phyloP scores from a whole-genome alignment of 1,140 invertebrate genomes.

The Apocrypta bakeri region DNA sequence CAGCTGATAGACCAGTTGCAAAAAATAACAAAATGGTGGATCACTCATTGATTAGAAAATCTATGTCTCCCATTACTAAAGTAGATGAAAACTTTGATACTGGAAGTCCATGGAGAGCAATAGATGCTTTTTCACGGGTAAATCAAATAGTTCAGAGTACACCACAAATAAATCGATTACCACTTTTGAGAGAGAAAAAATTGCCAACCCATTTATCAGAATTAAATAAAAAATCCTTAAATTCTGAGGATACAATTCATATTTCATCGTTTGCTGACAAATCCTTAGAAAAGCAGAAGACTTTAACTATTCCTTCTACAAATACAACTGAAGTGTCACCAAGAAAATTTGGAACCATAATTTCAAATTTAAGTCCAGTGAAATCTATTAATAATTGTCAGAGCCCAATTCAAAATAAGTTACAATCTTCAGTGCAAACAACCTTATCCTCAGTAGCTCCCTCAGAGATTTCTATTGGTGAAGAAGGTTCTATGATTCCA shows the following conservation, averaged over 20 bases:
- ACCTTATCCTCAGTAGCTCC: not conserved
- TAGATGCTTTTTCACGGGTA: conserved; percentile 59
- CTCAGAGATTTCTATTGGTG: not conserved
- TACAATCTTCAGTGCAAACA: conserved; percentile 1
- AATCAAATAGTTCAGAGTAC: conserved; percentile 64
- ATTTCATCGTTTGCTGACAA: not conserved
- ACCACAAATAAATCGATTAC: conserved; percentile 55
- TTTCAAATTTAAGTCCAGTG: conserved; percentile 55
- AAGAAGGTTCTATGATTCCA: not conserved
- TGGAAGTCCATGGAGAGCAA: conserved; percentile 62
- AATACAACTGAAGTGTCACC: conserved; percentile 32
- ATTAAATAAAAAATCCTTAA: conserved; percentile 40
- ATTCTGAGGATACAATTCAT: conserved; percentile 34
- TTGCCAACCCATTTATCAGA: not conserved
- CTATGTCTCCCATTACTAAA: conserved; percentile 64
- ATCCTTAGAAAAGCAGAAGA: not conserved
- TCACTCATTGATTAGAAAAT: conserved; percentile 61
- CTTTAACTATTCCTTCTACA: not conserved
- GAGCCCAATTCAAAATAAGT: conserved; percentile 17
- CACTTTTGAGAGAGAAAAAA: conserved; percentile 25
- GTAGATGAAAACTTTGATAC: conserved; percentile 47
- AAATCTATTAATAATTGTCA: not conserved
- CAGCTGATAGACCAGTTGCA: conserved; percentile 33
- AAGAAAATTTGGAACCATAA: conserved; percentile 63
- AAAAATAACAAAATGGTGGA: conserved; percentile 54